A percentile compares a stretch with the other conserved stretches of the same genome.
Evolutionary conservation across 2,888 invertebrate genomes (phyloP).

Genomic region (Machimus atricapillus): DNA sequence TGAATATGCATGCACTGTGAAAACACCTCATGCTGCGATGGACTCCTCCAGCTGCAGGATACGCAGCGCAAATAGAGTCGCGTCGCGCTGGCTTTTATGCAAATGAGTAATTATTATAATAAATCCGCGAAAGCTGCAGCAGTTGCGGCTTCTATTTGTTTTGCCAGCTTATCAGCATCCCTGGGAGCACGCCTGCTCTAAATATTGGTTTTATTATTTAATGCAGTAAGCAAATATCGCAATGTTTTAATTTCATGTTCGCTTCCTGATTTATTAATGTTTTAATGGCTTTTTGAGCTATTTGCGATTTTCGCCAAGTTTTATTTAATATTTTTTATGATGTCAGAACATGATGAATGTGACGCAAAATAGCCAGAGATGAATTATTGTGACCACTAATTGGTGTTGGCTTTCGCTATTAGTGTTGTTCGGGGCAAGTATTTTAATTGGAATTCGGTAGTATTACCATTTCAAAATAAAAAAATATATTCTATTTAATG

Average conservation of each 20-base stretch:
- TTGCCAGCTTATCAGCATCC: neutral
- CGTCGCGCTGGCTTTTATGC: neutral
- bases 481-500: too few relatives aligned
- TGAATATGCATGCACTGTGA: neutral
- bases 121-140: neutral
- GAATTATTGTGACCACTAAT: neutral
- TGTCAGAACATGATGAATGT: neutral
- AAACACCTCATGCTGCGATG: neutral
- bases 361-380: neutral
- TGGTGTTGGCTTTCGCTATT: neutral
- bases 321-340: neutral
- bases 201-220: neutral
- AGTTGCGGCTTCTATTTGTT: conserved; percentile 1
- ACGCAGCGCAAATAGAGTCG: neutral
- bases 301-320: neutral
- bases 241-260: conserved; percentile 1
- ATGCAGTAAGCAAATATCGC: neutral
- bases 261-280: neutral
- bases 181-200: neutral
- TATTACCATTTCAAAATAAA: neutral
- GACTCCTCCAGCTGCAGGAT: neutral
- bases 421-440: neutral
- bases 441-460: neutral
- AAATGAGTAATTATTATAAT: conserved; percentile 14
- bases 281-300: neutral